Conservation (phyloP, 2,888 invertebrate genomes). For the Prosapia bicincta region DNA sequence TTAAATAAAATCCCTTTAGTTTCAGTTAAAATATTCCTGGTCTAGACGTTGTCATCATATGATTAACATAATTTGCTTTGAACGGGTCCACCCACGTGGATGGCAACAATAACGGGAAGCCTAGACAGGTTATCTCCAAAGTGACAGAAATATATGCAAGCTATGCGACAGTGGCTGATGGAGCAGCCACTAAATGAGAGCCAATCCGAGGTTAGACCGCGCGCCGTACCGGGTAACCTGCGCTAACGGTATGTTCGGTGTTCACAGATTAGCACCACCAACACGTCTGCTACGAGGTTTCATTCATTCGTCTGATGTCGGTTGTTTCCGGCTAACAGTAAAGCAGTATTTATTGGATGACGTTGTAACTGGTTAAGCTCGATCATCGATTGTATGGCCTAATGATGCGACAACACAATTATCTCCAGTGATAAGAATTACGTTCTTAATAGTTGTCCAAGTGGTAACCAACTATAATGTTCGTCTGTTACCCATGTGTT, state of each 20-base stretch:
- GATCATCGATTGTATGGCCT: too few species aligned
- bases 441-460: too few species aligned
- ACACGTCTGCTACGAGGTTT: background rate
- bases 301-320: background rate
- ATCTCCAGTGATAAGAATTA: too few species aligned
- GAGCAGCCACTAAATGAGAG: background rate
- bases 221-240: background rate
- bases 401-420: too few species aligned
- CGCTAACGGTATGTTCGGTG: background rate
- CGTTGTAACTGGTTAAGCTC: background rate
- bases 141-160: background rate
- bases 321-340: background rate
- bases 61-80: too few species aligned
- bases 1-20: too few species aligned
- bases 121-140: background rate
- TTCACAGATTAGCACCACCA: background rate
- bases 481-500: too few species aligned
- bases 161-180: background rate
- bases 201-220: background rate
- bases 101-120: too few species aligned
- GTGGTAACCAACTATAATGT: too few species aligned
- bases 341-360: background rate
- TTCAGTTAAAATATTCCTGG: too few species aligned
- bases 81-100: too few species aligned
- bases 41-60: too few species aligned